Evolutionary conservation across 2,113 vertebrate genomes (phyloP).

Genomic region (Nyctibius bracteatus): DNA sequence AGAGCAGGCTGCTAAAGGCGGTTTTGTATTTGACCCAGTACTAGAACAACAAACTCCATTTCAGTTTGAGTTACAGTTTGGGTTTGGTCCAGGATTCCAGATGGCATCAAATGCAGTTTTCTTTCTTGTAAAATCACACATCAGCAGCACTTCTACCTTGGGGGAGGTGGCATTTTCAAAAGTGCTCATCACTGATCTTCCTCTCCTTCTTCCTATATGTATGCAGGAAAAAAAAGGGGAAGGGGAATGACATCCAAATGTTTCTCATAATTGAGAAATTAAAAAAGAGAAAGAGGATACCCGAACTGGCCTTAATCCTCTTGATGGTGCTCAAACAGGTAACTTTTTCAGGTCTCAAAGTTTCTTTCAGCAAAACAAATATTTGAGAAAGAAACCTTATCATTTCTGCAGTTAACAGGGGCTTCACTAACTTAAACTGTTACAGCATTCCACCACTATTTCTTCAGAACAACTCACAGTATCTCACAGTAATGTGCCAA

Average conservation of each 20-base stretch:
- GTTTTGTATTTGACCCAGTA: slow-evolving; percentile 51
- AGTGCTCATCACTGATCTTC: background rate
- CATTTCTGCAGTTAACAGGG: background rate
- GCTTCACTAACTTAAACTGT: background rate
- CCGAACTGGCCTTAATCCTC: background rate
- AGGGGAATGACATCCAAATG: background rate
- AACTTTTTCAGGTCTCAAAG: slow-evolving; percentile 4
- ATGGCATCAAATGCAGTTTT: slow-evolving; percentile 44
- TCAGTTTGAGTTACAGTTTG: slow-evolving; percentile 52
- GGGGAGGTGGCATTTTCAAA: slow-evolving; percentile 41
- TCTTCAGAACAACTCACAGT: background rate
- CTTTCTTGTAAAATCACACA: slow-evolving; percentile 33
- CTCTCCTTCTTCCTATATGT: background rate
- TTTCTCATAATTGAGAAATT: background rate
- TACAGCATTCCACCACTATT: background rate
- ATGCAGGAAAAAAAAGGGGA: background rate
- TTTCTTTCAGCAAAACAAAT: slow-evolving; percentile 17
- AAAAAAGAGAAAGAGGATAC: slow-evolving; percentile 21
- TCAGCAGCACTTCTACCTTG: slow-evolving; percentile 19
- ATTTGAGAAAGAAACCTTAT: background rate
- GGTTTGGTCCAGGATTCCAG: slow-evolving; percentile 49
- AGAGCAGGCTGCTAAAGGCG: slow-evolving; percentile 46
- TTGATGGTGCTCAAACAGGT: background rate
- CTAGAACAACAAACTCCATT: slow-evolving; percentile 52
- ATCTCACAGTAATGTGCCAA: background rate